These are phyloP conservation scores for Chelidonichthys spinosus DNA, from an alignment of 2,797 vertebrate species.

Conservation along the genomic window DNA sequence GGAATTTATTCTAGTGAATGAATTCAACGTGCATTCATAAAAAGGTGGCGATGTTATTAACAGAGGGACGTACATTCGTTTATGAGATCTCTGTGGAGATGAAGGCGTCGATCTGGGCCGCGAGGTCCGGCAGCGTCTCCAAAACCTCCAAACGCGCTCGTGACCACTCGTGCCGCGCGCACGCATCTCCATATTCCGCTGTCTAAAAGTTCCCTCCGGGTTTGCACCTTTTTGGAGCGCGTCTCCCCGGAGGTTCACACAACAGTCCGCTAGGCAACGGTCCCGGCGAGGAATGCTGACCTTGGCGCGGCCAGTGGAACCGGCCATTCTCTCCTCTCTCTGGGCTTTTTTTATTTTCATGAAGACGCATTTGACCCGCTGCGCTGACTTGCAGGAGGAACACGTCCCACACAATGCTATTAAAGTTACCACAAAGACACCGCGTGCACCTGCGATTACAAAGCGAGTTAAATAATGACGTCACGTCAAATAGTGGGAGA, in stretches of 20 bases:
- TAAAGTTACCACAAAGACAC: background rate
- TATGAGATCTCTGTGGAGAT: too few species aligned
- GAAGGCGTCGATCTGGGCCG: background rate
- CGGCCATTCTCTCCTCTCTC: conserved; percentile 55
- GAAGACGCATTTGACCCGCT: conserved; percentile 65
- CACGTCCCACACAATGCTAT: too few species aligned
- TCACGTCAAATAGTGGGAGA: background rate
- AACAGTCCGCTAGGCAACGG: conserved; percentile 79
- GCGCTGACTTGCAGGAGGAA: conserved; percentile 53
- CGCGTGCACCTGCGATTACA: background rate
- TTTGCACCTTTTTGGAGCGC: too few species aligned
- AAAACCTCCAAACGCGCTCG: background rate
- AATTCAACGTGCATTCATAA: background rate
- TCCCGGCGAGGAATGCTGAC: conserved; percentile 80
- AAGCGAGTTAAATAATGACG: background rate
- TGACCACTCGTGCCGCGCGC: too few species aligned
- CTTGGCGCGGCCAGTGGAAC: conserved; percentile 75
- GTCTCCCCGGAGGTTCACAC: conserved; percentile 66
- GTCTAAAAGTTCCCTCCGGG: background rate
- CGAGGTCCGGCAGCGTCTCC: background rate
- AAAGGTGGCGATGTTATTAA: background rate
- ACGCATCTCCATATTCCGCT: too few species aligned
- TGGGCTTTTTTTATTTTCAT: conserved; percentile 30
- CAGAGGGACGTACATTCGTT: too few species aligned
- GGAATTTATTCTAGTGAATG: background rate